Conservation (phyloP, 2,113 vertebrate species). For the Ariopsis seemanni region DNA sequence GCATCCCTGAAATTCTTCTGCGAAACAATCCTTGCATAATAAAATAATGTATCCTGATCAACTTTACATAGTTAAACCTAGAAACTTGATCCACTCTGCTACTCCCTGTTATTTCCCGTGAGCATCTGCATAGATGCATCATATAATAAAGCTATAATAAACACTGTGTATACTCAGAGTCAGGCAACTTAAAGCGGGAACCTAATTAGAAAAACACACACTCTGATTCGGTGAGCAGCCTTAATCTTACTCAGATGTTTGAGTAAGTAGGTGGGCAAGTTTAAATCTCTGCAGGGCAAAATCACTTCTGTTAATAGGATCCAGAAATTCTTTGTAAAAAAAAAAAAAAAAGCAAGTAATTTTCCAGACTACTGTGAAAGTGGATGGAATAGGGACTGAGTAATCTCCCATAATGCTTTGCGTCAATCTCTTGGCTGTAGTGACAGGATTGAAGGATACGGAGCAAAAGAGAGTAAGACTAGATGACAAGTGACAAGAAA, state of each 20-base stretch:
- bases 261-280: conserved; percentile 36
- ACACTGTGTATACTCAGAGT: conserved; percentile 9
- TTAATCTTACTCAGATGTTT: conserved; percentile 26
- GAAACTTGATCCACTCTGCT: neutral
- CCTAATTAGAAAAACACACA: conserved; percentile 39
- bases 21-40: neutral
- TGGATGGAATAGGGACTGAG: neutral
- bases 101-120: neutral
- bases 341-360: conserved; percentile 3
- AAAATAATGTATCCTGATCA: neutral
- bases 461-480: neutral
- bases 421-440: neutral
- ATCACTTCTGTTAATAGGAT: conserved; percentile 26
- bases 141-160: conserved; percentile 49
- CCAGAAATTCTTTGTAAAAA: neutral
- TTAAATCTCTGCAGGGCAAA: conserved; percentile 28
- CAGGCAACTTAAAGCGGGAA: neutral
- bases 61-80: neutral
- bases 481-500: neutral
- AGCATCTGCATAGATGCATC: neutral
- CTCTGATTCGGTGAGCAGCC: conserved; percentile 13
- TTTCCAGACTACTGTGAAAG: neutral
- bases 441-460: neutral
- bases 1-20: neutral
- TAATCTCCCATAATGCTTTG: conserved; percentile 39